Conservation (phyloP, 2,113 vertebrate genomes). For the Daboia siamensis region DNA sequence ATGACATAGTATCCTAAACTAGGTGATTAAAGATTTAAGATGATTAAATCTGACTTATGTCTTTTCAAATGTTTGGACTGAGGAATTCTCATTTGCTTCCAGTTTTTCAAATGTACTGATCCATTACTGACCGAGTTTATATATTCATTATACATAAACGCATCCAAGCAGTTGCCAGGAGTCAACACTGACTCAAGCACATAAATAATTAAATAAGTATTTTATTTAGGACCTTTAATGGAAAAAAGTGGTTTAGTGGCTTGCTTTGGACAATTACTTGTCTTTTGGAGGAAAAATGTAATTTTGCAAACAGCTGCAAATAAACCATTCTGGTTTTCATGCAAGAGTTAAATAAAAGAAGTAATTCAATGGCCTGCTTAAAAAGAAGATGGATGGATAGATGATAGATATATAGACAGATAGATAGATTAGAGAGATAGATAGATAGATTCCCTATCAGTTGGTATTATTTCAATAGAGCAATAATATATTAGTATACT, state of each 20-base stretch:
- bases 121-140: background rate
- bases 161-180: background rate
- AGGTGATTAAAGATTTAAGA: background rate
- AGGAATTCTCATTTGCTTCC: background rate
- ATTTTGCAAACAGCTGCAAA: conserved; percentile 19
- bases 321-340: background rate
- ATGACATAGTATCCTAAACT: background rate
- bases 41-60: background rate
- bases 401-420: too few relatives aligned
- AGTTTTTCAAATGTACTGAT: background rate
- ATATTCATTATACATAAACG: background rate
- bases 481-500: background rate
- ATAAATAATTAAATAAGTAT: background rate
- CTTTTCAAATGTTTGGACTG: background rate
- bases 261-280: conserved; percentile 23
- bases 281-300: conserved; percentile 29
- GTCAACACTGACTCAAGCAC: background rate
- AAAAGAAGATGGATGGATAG: background rate
- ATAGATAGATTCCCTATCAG: background rate
- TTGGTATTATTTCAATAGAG: background rate
- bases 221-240: background rate
- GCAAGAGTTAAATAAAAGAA: conserved; percentile 13
- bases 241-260: background rate
- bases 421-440: too few relatives aligned
- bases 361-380: conserved; percentile 11